These are phyloP conservation scores for Sanderia malayensis DNA, from an alignment of 30 jellyfish, hydroid and myxozoan genomes.

Conservation along the genomic window DNA sequence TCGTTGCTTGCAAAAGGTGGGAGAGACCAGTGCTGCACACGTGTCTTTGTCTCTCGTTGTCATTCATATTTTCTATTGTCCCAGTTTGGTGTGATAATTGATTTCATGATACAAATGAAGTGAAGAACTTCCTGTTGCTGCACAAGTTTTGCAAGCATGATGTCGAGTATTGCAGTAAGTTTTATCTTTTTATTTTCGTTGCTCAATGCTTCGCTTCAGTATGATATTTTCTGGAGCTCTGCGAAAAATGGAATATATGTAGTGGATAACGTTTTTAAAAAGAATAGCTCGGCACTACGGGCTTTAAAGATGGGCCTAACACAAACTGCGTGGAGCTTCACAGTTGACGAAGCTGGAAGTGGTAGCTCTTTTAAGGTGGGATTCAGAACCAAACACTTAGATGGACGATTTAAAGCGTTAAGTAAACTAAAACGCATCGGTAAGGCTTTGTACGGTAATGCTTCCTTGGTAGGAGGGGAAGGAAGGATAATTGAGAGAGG, in stretches of 20 bases:
- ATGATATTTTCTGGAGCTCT: constrained; percentile 30
- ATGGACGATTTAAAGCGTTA: neutral
- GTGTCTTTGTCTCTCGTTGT: too few species aligned
- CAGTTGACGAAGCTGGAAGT: constrained; percentile 26
- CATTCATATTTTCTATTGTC: too few species aligned
- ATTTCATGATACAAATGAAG: too few species aligned
- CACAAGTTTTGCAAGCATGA: too few species aligned
- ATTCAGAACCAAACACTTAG: neutral
- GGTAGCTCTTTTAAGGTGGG: constrained; percentile 30
- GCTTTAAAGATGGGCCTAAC: neutral
- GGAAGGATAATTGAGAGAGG: constrained; percentile 59
- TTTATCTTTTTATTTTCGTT: neutral
- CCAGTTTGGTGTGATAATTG: too few species aligned
- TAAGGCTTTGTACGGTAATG: neutral
- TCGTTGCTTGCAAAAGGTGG: too few species aligned
- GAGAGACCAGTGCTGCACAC: too few species aligned
- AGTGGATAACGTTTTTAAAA: constrained; percentile 23
- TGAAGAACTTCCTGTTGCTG: too few species aligned
- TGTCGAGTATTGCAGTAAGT: neutral
- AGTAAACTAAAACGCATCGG: constrained; percentile 4
- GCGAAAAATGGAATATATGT: constrained; percentile 18
- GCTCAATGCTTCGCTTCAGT: neutral
- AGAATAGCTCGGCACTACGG: neutral
- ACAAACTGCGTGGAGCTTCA: constrained; percentile 23
- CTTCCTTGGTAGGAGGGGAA: neutral